These are phyloP conservation scores for Drosophila peninsularis DNA, from an alignment of 2,888 invertebrate species.

Conservation along the genomic window DNA sequence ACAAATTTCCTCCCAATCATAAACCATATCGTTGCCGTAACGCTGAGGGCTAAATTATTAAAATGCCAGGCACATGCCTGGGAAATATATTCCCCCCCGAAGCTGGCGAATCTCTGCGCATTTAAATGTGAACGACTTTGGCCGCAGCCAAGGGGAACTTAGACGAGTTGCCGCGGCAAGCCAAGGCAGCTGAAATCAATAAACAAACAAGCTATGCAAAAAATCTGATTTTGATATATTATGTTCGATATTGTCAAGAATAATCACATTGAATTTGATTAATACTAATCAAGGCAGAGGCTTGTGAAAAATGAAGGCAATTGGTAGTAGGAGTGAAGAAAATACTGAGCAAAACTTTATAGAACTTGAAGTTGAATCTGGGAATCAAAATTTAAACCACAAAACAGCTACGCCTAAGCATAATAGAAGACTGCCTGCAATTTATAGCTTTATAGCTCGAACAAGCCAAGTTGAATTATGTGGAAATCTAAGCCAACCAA, in stretches of 20 bases:
- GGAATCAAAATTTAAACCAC: neutral
- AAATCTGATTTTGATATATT: conserved; percentile 36
- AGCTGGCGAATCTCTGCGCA: conserved; percentile 31
- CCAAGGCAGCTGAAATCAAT: conserved; percentile 42
- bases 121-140: conserved; percentile 28
- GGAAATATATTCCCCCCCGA: neutral
- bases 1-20: conserved; percentile 3
- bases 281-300: neutral
- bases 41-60: conserved; percentile 36
- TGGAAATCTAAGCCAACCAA: neutral
- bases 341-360: neutral
- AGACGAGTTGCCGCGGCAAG: neutral
- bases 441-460: neutral
- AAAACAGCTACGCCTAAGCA: too few species aligned
- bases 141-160: neutral
- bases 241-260: conserved; percentile 30
- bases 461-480: neutral
- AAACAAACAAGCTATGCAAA: conserved; percentile 29
- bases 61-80: conserved; percentile 44
- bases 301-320: neutral
- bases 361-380: neutral
- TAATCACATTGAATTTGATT: conserved; percentile 32
- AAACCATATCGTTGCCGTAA: conserved; percentile 16
- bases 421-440: too few species aligned
- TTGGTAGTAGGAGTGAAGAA: neutral